Evolutionary conservation across 2,888 invertebrate genomes (phyloP), one percentile per base, ranked within the genome.

Genomic region (Mythimna lalbum): DNA sequence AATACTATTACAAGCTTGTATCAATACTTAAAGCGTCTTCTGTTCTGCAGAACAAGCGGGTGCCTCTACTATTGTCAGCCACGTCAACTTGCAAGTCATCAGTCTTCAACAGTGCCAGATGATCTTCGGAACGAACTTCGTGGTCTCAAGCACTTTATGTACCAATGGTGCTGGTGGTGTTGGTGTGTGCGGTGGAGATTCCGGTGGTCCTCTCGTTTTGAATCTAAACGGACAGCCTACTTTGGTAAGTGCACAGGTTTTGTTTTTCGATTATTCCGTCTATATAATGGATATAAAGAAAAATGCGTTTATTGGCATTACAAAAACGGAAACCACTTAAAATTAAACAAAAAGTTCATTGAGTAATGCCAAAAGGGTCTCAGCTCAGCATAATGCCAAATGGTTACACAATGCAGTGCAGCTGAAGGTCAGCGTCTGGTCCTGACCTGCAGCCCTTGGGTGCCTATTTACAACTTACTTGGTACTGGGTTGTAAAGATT

Each of bases 151-250:
- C 50, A 92, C 88, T 1, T 65, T 92, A 33, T 93, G 93, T 81
- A 93, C 93, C 49, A 89, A 74, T 77, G 93, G 92, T 4, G 82
- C 81, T 2, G 90, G 90, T 0, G 87, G 88, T 7, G 87, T 90
- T 2, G 92, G 93, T 61, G 83, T 91, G 76, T 92, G 92, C 72
- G 80, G 88, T 1, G 93, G 93, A 0, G 93, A 93, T 85, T 92
- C 92, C 1, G 93, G 93, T 0, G 93, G 93, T 2, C 92, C 93
- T 0, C 87, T 93, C 0, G 77, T 84, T 10, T 0, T 87, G 0
- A 69, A 67, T 47, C 61, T 63, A 5, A 84, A 79, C 33, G 90
- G 89, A 57, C 69, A 69, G 2, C 76, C 70, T 5, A 56, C 14
- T 72, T 57, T 72, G 56, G 72, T 72, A 19, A 69, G 70, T 50